phyloP scores from a whole-genome alignment of 2,113 vertebrate genomes.

The Microcebus tavaratra region DNA sequence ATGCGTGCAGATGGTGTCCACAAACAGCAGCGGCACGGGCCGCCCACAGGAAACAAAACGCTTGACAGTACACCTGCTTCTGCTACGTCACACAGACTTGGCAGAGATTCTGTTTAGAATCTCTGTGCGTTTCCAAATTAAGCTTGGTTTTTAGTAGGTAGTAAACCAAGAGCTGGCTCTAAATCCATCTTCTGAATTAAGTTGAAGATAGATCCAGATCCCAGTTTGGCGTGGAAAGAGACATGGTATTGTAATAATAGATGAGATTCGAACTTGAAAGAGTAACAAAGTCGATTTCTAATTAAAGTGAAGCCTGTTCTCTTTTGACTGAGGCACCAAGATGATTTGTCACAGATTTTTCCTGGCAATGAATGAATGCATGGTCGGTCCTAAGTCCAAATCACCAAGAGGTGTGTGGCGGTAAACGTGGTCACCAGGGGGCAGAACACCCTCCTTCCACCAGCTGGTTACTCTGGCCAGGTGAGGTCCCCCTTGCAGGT shows the following conservation, averaged over 20 bases:
- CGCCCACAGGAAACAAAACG: not conserved
- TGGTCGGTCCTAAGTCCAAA: not conserved
- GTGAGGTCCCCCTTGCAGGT: not conserved
- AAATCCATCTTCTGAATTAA: not conserved
- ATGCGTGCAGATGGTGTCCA: not conserved
- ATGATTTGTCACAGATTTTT: not conserved
- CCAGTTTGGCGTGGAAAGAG: not conserved
- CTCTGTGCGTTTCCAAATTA: not conserved
- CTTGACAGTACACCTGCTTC: not conserved
- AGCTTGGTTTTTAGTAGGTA: not conserved
- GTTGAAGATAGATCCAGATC: not conserved
- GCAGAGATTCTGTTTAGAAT: not conserved
- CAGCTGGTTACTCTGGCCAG: not conserved
- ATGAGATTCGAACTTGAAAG: not conserved
- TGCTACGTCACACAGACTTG: not conserved
- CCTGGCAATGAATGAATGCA: not conserved
- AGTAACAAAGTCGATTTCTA: not conserved
- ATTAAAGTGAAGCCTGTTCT: not conserved
- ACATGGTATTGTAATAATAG: not conserved
- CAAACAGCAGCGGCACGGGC: rapidly evolving
- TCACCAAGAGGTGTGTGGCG: not conserved
- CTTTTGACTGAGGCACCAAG: not conserved
- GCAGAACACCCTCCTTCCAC: rapidly evolving
- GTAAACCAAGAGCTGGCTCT: not conserved
- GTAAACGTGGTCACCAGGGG: rapidly evolving